Conservation (phyloP, 2,113 vertebrate genomes). For the Perccottus glenii region DNA sequence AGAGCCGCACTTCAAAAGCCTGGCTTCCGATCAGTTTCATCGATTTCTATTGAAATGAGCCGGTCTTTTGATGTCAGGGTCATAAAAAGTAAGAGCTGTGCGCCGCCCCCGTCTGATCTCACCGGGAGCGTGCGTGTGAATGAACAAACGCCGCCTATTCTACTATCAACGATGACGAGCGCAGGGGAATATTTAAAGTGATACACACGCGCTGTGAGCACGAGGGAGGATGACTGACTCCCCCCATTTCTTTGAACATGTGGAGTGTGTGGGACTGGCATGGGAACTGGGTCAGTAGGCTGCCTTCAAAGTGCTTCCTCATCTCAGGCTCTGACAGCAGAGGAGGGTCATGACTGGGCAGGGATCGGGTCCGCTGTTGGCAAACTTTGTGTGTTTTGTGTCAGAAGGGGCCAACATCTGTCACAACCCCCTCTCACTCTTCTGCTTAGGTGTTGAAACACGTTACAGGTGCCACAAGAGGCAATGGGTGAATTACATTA, state of each 20-base stretch:
- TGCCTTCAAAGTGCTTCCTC: constrained; percentile 47
- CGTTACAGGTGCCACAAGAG: too few relatives aligned
- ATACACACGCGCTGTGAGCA: constrained; percentile 28
- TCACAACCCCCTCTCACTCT: too few relatives aligned
- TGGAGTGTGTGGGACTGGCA: not conserved
- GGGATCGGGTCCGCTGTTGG: too few relatives aligned
- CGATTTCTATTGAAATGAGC: constrained; percentile 64
- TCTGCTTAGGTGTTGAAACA: too few relatives aligned
- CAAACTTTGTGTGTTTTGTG: too few relatives aligned
- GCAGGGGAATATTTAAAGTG: constrained; percentile 47
- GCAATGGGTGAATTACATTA: too few relatives aligned
- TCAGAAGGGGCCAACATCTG: too few relatives aligned
- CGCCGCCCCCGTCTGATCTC: constrained; percentile 54
- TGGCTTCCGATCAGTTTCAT: constrained; percentile 64
- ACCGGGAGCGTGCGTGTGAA: constrained; percentile 45
- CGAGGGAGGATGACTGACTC: not conserved
- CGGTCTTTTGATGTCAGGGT: constrained; percentile 64
- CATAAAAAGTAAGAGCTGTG: constrained; percentile 50
- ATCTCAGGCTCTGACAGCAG: constrained; percentile 16
- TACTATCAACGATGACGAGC: constrained; percentile 61
- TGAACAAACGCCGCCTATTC: constrained; percentile 70
- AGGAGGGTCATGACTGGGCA: not conserved
- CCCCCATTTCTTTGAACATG: too few relatives aligned
- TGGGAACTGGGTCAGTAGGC: constrained; percentile 60
- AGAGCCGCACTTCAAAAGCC: constrained; percentile 55